Evolutionary conservation across 2,113 vertebrate genomes (phyloP).

Genomic region (Dipodomys ordii): DNA sequence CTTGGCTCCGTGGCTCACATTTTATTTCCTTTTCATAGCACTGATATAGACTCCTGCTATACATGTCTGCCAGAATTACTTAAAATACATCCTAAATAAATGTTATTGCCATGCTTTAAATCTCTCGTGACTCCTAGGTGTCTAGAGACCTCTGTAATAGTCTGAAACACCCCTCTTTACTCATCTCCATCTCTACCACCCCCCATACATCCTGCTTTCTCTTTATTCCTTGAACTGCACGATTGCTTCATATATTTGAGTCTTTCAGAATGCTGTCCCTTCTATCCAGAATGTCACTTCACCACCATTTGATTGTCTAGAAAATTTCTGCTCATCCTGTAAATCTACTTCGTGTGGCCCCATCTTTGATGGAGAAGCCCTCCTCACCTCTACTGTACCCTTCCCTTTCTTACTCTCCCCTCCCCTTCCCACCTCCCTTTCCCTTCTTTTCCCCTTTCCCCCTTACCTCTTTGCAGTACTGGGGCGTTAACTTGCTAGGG

Average conservation of each 20-base stretch:
- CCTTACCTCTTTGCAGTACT: background rate
- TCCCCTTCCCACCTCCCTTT: background rate
- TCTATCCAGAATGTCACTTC: background rate
- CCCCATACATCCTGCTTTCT: background rate
- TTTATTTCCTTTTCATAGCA: background rate
- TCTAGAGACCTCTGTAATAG: background rate
- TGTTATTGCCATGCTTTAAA: background rate
- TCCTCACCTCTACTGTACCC: background rate
- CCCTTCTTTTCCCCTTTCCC: too few species aligned
- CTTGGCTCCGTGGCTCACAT: background rate
- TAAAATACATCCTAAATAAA: background rate
- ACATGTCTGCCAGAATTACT: slow-evolving; percentile 8
- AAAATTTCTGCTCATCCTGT: background rate
- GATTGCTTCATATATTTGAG: background rate
- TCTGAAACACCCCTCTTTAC: background rate
- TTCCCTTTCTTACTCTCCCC: background rate
- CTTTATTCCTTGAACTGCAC: background rate
- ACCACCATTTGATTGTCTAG: background rate
- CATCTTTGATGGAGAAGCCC: background rate
- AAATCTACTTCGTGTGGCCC: background rate
- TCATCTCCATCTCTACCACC: too few species aligned
- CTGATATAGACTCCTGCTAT: background rate
- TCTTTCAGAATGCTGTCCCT: background rate
- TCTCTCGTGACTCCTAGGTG: background rate
- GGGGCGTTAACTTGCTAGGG: background rate